These are phyloP conservation scores for Elmis aenea DNA, from an alignment of 2,888 invertebrate genomes.

Conservation along the genomic window DNA sequence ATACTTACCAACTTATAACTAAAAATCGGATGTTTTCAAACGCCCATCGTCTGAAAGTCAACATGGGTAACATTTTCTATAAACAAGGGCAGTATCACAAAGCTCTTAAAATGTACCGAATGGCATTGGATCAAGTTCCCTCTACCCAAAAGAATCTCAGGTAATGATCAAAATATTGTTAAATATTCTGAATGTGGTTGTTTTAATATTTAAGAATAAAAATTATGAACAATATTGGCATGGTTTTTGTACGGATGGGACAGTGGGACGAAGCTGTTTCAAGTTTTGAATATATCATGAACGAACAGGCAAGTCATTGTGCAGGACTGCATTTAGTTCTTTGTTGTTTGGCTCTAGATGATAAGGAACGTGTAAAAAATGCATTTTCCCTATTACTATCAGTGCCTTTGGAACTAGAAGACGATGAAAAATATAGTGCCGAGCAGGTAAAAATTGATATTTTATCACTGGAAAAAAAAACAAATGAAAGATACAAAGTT, in stretches of 20 bases:
- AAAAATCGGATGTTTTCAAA: conserved; percentile 92
- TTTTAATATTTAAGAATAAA: conserved; percentile 62
- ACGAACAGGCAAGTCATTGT: conserved; percentile 75
- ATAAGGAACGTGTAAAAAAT: conserved; percentile 88
- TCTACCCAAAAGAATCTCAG: conserved; percentile 89
- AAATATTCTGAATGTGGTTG: conserved; percentile 5
- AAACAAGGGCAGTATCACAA: conserved; percentile 90
- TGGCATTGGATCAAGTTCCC: conserved; percentile 96
- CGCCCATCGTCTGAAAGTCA: conserved; percentile 88
- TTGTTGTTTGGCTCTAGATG: conserved; percentile 84
- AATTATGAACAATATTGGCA: conserved; percentile 97
- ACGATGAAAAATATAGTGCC: conserved; percentile 66
- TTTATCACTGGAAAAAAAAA: too few species aligned
- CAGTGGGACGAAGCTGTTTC: conserved; percentile 95
- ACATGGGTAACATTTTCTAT: conserved; percentile 97
- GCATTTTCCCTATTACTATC: conserved; percentile 87
- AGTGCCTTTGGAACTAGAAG: conserved; percentile 77
- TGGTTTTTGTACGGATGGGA: conserved; percentile 91
- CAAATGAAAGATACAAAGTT: too few species aligned
- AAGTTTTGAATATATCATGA: conserved; percentile 97
- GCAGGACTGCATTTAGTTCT: conserved; percentile 83
- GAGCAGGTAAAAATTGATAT: conserved; percentile 37
- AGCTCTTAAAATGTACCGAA: conserved; percentile 95
- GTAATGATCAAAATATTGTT: conserved; percentile 43
- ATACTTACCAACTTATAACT: conserved; percentile 91